Conservation (phyloP, 2,797 vertebrate species). For the Calcarius lapponicus region DNA sequence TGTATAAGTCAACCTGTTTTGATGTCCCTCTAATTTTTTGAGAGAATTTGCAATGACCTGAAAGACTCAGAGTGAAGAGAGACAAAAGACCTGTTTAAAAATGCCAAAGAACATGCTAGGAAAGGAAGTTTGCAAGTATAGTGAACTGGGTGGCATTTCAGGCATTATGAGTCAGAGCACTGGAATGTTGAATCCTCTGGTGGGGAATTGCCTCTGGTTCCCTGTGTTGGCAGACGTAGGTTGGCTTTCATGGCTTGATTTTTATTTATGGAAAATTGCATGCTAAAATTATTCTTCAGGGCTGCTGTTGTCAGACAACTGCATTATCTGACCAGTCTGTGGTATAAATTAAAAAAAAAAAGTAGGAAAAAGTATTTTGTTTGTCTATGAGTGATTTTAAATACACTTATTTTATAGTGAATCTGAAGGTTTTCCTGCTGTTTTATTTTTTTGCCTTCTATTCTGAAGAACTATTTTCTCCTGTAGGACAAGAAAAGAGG, state of each 20-base stretch:
- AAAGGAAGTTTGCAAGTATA: background rate
- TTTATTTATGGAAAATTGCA: background rate
- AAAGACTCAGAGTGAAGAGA: background rate
- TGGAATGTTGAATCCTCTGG: background rate
- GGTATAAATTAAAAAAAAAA: background rate
- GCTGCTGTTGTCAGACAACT: background rate
- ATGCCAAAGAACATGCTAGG: background rate
- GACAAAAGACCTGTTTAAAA: background rate
- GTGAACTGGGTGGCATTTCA: background rate
- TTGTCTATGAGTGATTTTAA: background rate
- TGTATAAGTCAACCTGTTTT: background rate
- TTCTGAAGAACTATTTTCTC: background rate
- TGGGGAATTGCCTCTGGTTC: background rate
- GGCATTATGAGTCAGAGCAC: background rate
- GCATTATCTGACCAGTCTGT: background rate
- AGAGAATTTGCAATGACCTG: background rate
- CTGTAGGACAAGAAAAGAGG: background rate
- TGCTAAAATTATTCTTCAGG: background rate
- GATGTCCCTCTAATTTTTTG: background rate
- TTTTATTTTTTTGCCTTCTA: background rate
- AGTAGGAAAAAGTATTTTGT: background rate
- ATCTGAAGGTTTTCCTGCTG: background rate
- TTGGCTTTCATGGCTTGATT: background rate
- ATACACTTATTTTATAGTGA: background rate
- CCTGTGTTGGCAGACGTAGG: accelerated